Evolutionary conservation across 2,888 invertebrate genomes (phyloP).

Genomic region (Trachelus troglodyta): DNA sequence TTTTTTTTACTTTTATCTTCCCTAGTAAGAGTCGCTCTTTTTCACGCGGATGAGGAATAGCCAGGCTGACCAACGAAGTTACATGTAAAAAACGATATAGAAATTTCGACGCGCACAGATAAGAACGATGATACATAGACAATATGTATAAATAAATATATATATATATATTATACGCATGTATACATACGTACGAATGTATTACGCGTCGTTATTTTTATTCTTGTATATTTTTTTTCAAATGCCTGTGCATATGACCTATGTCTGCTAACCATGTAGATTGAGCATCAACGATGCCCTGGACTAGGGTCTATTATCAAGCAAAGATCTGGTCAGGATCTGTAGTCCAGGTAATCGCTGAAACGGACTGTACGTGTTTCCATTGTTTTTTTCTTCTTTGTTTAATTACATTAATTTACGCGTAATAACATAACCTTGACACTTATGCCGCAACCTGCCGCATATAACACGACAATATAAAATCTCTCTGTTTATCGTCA

Average conservation of each 20-base stretch:
- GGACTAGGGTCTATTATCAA: no score
- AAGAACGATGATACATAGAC: slow-evolving; percentile 6
- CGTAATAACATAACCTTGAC: slow-evolving; percentile 39
- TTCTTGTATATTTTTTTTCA: background rate
- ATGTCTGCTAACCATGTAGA: background rate
- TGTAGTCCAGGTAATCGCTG: background rate
- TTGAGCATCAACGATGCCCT: background rate
- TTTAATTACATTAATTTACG: slow-evolving; percentile 37
- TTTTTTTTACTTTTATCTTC: background rate
- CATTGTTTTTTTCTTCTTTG: background rate
- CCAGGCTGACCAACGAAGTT: background rate
- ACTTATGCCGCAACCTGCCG: slow-evolving; percentile 43
- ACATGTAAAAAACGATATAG: background rate
- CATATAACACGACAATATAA: slow-evolving; percentile 46
- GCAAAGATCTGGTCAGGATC: no score
- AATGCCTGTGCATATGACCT: background rate
- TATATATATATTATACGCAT: slow-evolving; percentile 2
- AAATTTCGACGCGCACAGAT: slow-evolving; percentile 8
- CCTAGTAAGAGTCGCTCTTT: background rate
- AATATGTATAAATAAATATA: slow-evolving; percentile 1
- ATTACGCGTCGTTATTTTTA: background rate
- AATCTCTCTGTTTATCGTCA: slow-evolving; percentile 33
- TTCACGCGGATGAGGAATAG: background rate
- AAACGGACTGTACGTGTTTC: background rate
- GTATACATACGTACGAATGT: background rate